phyloP scores from a whole-genome alignment of 2,888 invertebrate genomes.

The Philopedon plagiatum region DNA sequence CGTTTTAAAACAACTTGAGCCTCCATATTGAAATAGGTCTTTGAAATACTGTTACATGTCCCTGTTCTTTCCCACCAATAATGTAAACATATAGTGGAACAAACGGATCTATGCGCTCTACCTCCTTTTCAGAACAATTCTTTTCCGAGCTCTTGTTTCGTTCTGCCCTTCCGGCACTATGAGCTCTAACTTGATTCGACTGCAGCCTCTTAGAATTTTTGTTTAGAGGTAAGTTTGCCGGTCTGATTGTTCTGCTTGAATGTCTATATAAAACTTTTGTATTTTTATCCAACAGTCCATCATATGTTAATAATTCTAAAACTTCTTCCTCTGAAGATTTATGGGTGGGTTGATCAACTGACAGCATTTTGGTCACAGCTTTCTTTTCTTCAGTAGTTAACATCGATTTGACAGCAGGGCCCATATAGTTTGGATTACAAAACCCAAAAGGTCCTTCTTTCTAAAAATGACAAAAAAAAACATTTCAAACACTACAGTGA shows the following conservation, averaged over 20 bases:
- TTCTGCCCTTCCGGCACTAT: constrained; percentile 72
- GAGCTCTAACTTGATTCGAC: constrained; percentile 68
- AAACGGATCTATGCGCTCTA: constrained; percentile 66
- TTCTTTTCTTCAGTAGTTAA: constrained; percentile 58
- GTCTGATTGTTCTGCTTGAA: constrained; percentile 63
- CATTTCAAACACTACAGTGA: no score
- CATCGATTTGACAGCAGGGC: constrained; percentile 70
- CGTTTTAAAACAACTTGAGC: constrained; percentile 72
- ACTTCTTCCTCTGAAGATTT: constrained; percentile 58
- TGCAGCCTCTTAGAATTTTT: constrained; percentile 34
- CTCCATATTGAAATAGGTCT: constrained; percentile 87
- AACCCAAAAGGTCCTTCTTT: constrained; percentile 76
- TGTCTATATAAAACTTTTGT: constrained; percentile 65
- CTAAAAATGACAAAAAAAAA: constrained; percentile 19
- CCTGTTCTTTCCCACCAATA: constrained; percentile 85
- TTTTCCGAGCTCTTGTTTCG: constrained; percentile 45
- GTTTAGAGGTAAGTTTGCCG: constrained; percentile 70
- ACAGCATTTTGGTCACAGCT: constrained; percentile 53
- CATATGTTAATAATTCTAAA: constrained; percentile 64
- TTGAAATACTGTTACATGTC: constrained; percentile 82
- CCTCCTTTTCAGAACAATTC: constrained; percentile 30
- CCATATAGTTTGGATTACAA: constrained; percentile 83
- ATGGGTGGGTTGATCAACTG: constrained; percentile 48
- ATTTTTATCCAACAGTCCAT: constrained; percentile 62
- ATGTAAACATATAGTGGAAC: constrained; percentile 77